These are phyloP conservation scores for Notothenia coriiceps DNA, from an alignment of 2,113 vertebrate genomes.

Conservation along the genomic window DNA sequence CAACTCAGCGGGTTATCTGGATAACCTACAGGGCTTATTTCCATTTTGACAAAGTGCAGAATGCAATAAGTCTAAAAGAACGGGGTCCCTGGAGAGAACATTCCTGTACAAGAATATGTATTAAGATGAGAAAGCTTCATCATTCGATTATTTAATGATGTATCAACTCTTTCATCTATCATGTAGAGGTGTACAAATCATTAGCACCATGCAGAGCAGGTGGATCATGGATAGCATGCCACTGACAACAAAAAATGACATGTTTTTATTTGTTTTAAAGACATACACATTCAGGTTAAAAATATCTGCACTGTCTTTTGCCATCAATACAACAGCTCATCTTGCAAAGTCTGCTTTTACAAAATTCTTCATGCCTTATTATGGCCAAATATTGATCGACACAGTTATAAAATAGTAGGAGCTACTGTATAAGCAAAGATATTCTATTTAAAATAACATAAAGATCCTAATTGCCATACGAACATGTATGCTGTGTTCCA, in stretches of 20 bases:
- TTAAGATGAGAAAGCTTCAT: too few relatives aligned
- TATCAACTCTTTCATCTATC: too few relatives aligned
- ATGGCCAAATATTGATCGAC: background rate
- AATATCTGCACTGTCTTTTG: background rate
- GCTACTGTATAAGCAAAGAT: background rate
- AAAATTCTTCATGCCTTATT: background rate
- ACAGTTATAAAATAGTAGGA: background rate
- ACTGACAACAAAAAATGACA: background rate
- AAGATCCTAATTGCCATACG: background rate
- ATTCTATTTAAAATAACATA: background rate
- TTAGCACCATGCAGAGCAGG: background rate
- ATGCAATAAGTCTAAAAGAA: background rate
- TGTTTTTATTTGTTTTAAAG: background rate
- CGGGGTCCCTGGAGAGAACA: background rate
- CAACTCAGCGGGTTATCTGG: slow-evolving; percentile 14
- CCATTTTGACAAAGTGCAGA: background rate
- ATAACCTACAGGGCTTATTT: slow-evolving; percentile 11
- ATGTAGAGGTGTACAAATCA: background rate
- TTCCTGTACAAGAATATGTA: too few relatives aligned
- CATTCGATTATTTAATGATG: too few relatives aligned
- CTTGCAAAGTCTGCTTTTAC: background rate
- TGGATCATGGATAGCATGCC: background rate
- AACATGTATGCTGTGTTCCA: background rate
- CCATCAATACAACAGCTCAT: background rate
- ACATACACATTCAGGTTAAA: background rate